These are phyloP conservation scores for Lathamus discolor DNA, from an alignment of 2,113 vertebrate genomes.

Conservation along the genomic window DNA sequence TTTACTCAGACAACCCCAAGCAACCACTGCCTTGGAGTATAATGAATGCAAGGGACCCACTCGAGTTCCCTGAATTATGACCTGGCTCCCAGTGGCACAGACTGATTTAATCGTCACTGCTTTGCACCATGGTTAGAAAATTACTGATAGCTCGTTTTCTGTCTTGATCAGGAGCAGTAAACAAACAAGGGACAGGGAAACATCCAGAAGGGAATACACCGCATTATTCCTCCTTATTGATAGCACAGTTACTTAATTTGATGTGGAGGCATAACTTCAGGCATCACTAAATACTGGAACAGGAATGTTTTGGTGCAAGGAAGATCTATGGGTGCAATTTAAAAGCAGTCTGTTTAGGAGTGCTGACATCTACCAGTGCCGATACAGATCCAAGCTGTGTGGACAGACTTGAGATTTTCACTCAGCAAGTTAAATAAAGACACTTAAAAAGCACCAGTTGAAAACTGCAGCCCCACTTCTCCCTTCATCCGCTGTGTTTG, in stretches of 20 bases:
- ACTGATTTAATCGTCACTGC: conserved; percentile 27
- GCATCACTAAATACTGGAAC: conserved; percentile 37
- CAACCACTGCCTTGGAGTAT: not conserved
- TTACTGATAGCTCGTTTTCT: conserved; percentile 30
- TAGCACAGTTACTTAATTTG: conserved; percentile 63
- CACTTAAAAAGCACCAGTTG: not conserved
- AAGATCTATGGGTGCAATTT: conserved; percentile 73
- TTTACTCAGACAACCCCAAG: not conserved
- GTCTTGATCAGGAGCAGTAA: conserved; percentile 61
- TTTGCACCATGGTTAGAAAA: conserved; percentile 22
- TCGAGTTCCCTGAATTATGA: not conserved
- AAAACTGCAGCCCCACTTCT: not conserved
- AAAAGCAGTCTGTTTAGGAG: conserved; percentile 55
- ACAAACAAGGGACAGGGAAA: conserved; percentile 54
- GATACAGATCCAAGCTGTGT: not conserved
- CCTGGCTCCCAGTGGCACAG: conserved; percentile 35
- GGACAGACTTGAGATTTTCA: not conserved
- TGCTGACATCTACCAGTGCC: not conserved
- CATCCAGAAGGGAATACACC: conserved; percentile 35
- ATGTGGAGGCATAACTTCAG: conserved; percentile 50
- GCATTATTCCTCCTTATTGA: conserved; percentile 66
- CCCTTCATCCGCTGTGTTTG: not conserved
- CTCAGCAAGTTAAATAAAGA: not conserved
- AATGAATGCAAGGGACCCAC: not conserved
- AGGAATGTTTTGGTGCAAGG: conserved; percentile 34